Conservation (phyloP, 2,113 vertebrate genomes). For the Chionomys nivalis region DNA sequence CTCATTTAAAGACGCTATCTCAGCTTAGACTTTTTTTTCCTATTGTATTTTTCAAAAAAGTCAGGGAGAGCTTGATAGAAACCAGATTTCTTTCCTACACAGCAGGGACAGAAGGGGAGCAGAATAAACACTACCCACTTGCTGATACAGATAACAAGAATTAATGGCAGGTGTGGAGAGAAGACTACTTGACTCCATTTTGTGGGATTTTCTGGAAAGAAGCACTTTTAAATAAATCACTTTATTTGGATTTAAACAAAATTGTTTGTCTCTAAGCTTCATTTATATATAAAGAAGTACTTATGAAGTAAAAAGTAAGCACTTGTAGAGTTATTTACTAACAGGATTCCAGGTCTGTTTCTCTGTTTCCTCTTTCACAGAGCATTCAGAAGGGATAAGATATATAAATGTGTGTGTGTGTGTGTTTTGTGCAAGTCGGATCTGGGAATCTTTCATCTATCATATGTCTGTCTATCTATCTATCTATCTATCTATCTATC, state of each 20-base stretch:
- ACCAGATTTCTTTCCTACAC: constrained; percentile 70
- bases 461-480: too few species aligned
- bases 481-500: not conserved
- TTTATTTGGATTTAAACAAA: constrained; percentile 55
- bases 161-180: constrained; percentile 60
- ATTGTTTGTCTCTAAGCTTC: constrained; percentile 37
- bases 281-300: not conserved
- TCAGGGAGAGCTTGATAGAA: constrained; percentile 67
- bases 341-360: constrained; percentile 7
- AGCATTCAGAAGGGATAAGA: not conserved
- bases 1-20: constrained; percentile 48
- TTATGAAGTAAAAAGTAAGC: not conserved
- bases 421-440: not conserved
- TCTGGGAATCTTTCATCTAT: not conserved
- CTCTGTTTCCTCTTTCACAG: not conserved
- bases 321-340: constrained; percentile 46
- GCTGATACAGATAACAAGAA: constrained; percentile 69
- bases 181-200: constrained; percentile 67
- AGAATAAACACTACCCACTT: constrained; percentile 55
- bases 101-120: constrained; percentile 1
- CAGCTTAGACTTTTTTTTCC: constrained; percentile 32
- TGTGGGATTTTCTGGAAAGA: constrained; percentile 64
- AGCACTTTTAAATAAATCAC: constrained; percentile 71
- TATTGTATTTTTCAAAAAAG: constrained; percentile 49
- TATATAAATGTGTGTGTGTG: too few species aligned